These are phyloP conservation scores for Anthopleura sola DNA, from an alignment of 64 coral and sea anemone species.

Conservation along the genomic window DNA sequence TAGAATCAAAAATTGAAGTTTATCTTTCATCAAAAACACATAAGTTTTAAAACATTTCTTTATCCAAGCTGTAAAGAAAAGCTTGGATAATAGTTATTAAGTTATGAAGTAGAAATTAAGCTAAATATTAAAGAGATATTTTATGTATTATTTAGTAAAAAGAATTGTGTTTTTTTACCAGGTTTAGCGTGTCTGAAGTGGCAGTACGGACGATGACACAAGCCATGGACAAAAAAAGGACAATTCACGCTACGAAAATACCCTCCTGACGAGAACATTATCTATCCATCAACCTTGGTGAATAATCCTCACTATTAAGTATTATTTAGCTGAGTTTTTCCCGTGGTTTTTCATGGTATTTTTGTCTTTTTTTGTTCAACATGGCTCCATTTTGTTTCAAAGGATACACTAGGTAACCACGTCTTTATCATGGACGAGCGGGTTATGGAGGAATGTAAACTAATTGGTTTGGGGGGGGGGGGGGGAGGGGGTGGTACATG, in stretches of 20 bases:
- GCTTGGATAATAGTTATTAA: background rate
- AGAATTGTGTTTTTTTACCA: background rate
- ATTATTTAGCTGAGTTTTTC: background rate
- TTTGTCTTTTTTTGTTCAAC: background rate
- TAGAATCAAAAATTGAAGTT: too few relatives aligned
- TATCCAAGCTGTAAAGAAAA: too few relatives aligned
- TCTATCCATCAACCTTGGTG: background rate
- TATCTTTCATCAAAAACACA: too few relatives aligned
- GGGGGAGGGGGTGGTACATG: too few relatives aligned
- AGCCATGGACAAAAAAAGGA: conserved; percentile 89
- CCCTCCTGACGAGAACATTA: conserved; percentile 92
- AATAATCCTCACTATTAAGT: background rate
- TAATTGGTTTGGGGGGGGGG: background rate
- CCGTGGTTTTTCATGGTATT: background rate
- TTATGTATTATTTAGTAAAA: background rate
- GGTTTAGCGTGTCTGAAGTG: conserved; percentile 93
- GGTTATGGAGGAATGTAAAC: background rate
- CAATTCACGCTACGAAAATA: conserved; percentile 97
- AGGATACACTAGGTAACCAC: background rate
- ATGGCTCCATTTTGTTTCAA: background rate
- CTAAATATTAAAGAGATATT: background rate
- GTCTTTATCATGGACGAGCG: background rate
- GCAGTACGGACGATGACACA: conserved; percentile 96
- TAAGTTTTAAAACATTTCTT: too few relatives aligned
- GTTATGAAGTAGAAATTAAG: background rate